These are phyloP conservation scores for Podarcis raffonei DNA, from an alignment of 2,113 vertebrate species.

Conservation along the genomic window DNA sequence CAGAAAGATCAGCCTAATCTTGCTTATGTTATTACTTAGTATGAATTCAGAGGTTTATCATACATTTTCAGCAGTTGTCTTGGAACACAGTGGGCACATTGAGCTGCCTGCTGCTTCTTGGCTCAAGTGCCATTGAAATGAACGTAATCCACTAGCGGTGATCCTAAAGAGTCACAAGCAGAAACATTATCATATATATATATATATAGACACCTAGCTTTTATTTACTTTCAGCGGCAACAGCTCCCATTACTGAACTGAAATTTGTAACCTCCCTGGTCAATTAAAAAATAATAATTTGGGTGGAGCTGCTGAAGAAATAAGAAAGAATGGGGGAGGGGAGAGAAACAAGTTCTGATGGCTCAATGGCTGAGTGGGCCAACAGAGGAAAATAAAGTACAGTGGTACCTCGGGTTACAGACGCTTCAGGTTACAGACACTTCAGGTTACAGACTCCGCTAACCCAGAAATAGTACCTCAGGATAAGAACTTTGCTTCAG, in stretches of 20 bases:
- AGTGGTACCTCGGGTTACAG: too few relatives aligned
- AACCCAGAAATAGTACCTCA: too few relatives aligned
- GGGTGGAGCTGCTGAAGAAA: neutral
- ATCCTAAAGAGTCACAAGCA: neutral
- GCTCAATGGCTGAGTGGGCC: neutral
- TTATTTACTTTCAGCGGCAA: neutral
- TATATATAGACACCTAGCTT: neutral
- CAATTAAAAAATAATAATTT: neutral
- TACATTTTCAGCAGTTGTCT: neutral
- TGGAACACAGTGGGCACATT: neutral
- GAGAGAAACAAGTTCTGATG: neutral
- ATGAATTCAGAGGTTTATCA: neutral
- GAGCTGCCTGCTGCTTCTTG: neutral
- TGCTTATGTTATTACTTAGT: neutral
- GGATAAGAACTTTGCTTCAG: too few relatives aligned
- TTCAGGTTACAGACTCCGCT: too few relatives aligned
- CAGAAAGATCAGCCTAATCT: accelerated
- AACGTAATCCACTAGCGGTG: neutral
- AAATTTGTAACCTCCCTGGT: neutral
- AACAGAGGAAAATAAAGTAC: neutral
- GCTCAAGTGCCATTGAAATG: neutral
- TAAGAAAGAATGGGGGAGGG: neutral
- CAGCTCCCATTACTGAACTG: neutral
- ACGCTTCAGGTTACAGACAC: too few relatives aligned
- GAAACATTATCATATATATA: neutral